Base-by-base conservation (phyloP, 1,140 invertebrate genomes). In the Calliopsis andreniformis region DNA sequence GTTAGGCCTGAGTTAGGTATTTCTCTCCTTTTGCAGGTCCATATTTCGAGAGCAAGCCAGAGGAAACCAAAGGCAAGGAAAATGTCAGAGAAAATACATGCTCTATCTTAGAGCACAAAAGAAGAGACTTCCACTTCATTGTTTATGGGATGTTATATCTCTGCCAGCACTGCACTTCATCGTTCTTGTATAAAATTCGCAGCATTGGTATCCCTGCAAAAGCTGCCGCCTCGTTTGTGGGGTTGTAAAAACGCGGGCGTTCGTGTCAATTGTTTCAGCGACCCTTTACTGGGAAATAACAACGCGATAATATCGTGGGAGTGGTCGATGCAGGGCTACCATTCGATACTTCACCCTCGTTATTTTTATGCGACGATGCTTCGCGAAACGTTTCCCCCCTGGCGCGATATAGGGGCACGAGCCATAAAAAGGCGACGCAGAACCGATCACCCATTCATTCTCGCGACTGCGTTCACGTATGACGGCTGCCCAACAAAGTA, bases 401-500 rank as follows among this genome's bases (percentile, higher is more conserved):
- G 25, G 12, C 7, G 10, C 42, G 32, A 5, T 66, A 14, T 16
- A 8, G 30, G 16, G n/a, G 18, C n/a, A 32, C 35, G 30, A 32
- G 20, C 49, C 49, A 47, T 71, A 71, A 71, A 77, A 62, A 61
- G 47, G 58, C 58, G 45, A 58, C 67, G 28, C 49, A n/a, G 49
- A 70, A 71, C 75, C 67, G 67, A 71, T 77, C 67, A 77, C 67
- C 75, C 67, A 77, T 77, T 77, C 64, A 71, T 77, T 77, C 51
- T 61, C 30, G 10, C 47, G 58, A 61, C 28, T 66, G 35, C 23
- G 68, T 14, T 45, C 67, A 55, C 25, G 67, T 53, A 67, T 39
- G 18, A 14, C 55, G 23, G 32, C 23, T 23, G 18, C 35, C 66
- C 43, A 30, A 69, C 58, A 77, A 71, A 71, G 75, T 58, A 35